These are phyloP conservation scores for Metallyticus violacea DNA, from an alignment of 2,888 invertebrate genomes.

Conservation along the genomic window DNA sequence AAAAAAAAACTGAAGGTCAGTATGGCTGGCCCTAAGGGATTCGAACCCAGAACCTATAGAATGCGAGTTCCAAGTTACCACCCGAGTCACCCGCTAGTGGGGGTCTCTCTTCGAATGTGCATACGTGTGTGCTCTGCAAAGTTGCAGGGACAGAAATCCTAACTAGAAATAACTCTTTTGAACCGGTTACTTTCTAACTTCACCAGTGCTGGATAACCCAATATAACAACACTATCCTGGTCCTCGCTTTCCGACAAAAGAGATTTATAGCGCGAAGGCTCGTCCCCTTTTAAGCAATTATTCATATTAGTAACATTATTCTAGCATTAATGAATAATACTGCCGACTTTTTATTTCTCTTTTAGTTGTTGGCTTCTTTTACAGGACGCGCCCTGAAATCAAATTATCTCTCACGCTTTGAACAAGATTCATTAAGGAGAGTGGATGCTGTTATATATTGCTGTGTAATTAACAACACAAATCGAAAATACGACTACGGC, in stretches of 20 bases:
- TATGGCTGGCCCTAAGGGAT: no score
- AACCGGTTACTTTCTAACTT: not conserved
- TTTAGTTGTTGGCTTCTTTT: not conserved
- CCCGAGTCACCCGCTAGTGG: no score
- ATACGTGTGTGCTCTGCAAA: no score
- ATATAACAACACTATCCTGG: not conserved
- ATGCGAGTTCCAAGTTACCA: no score
- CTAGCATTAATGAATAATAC: conserved; percentile 5
- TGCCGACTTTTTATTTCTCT: not conserved
- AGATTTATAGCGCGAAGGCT: not conserved
- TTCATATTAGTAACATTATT: not conserved
- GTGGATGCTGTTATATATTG: not conserved
- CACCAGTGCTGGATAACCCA: not conserved
- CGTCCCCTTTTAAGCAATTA: not conserved
- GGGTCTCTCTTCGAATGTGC: no score
- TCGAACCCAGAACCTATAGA: no score
- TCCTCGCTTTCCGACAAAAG: not conserved
- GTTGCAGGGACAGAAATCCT: not conserved
- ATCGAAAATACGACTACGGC: not conserved
- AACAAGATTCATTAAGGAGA: conserved; percentile 8
- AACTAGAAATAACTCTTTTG: not conserved
- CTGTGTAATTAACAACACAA: conserved; percentile 13
- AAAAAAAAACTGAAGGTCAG: no score
- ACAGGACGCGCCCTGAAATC: conserved; percentile 3
- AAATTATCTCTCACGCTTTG: not conserved